Evolutionary conservation across 2,113 vertebrate species (phyloP).

Genomic region (Heterotis niloticus): DNA sequence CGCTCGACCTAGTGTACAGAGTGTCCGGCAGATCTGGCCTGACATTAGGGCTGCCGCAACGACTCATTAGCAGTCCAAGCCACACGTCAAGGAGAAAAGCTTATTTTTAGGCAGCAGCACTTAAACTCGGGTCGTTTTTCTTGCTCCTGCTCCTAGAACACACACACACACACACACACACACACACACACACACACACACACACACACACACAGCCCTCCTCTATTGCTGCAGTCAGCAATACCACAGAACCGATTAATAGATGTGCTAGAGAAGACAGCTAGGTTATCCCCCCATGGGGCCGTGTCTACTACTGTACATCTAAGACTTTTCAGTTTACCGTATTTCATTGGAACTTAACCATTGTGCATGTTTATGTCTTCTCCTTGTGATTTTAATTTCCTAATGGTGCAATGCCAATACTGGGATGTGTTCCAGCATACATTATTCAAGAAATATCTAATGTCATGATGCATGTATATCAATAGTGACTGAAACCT

Average conservation of each 20-base stretch:
- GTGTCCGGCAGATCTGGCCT: conserved; percentile 35
- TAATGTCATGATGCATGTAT: neutral
- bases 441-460: neutral
- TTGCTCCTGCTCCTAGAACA: conserved; percentile 33
- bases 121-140: conserved; percentile 43
- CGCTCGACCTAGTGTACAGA: conserved; percentile 34
- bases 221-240: conserved; percentile 51
- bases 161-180: neutral
- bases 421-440: conserved; percentile 10
- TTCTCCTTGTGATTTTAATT: neutral
- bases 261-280: conserved; percentile 13
- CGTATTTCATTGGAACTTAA: neutral
- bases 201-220: neutral
- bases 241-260: conserved; percentile 61
- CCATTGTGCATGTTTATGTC: neutral
- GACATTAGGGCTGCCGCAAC: conserved; percentile 29
- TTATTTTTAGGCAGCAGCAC: conserved; percentile 51
- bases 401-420: conserved; percentile 6
- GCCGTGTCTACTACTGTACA: neutral
- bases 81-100: conserved; percentile 61
- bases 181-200: conserved; percentile 8
- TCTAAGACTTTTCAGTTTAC: neutral
- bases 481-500: too few species aligned
- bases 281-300: neutral
- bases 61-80: conserved; percentile 58